Percentiles rank a stretch among this genome's conserved stretches.
Conservation (phyloP, 2,888 invertebrate genomes). For the Sturmia bella region DNA sequence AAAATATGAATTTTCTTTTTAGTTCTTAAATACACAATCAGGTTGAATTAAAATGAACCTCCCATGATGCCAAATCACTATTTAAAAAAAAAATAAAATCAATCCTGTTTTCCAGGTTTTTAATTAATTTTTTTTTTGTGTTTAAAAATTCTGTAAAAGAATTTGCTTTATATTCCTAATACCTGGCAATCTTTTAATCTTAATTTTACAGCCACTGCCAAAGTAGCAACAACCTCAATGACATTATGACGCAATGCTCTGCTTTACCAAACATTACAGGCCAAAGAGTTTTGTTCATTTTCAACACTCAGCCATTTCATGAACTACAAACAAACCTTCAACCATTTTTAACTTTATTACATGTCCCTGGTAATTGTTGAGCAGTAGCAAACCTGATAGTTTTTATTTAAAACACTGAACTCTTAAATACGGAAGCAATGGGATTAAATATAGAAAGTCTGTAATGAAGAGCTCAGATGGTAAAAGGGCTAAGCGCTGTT, state of each 20-base stretch:
- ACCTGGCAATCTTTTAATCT: conserved; percentile 2
- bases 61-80: too few species aligned
- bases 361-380: not conserved
- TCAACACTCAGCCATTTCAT: conserved; percentile 38
- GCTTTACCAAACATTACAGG: conserved; percentile 49
- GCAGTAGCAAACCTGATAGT: not conserved
- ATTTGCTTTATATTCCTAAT: too few species aligned
- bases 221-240: conserved; percentile 29
- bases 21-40: too few species aligned
- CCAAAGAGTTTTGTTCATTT: conserved; percentile 41
- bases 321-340: conserved; percentile 59
- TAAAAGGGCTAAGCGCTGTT: too few species aligned
- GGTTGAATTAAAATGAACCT: too few species aligned
- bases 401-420: not conserved
- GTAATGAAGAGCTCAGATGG: too few species aligned
- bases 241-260: conserved; percentile 6
- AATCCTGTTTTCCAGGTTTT: too few species aligned
- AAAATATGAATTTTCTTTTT: too few species aligned
- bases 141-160: too few species aligned
- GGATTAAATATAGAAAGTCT: too few species aligned
- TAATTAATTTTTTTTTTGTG: too few species aligned
- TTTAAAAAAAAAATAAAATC: too few species aligned
- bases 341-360: conserved; percentile 29
- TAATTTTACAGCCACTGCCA: not conserved
- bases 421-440: not conserved